phyloP scores from a whole-genome alignment of 2,888 invertebrate genomes.

The Cybosia mesomella region DNA sequence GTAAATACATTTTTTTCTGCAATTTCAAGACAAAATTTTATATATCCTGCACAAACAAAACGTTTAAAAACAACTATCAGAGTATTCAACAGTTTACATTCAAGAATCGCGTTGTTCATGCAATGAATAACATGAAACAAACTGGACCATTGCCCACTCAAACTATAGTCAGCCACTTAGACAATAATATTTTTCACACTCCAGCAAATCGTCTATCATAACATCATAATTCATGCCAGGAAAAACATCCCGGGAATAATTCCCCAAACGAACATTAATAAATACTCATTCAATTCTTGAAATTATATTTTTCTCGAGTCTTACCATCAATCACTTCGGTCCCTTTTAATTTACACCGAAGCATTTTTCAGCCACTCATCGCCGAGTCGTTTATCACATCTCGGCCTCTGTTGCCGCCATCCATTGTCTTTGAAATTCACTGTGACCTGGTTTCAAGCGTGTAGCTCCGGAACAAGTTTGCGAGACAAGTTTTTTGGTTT shows the following conservation, averaged over 20 bases:
- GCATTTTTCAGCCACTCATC: conserved; percentile 75
- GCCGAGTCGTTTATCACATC: conserved; percentile 75
- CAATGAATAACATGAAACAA: neutral
- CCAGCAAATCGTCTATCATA: conserved; percentile 30
- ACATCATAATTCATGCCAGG: conserved; percentile 42
- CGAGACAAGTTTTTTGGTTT: conserved; percentile 50
- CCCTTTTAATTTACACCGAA: conserved; percentile 74
- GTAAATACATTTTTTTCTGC: too few species aligned
- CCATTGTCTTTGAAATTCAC: conserved; percentile 72
- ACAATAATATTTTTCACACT: conserved; percentile 14
- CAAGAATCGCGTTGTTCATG: neutral
- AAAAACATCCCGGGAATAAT: conserved; percentile 41
- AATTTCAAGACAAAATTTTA: too few species aligned
- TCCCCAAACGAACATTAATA: conserved; percentile 46
- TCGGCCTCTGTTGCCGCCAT: conserved; percentile 57
- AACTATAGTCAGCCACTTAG: conserved; percentile 10
- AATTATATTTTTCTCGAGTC: conserved; percentile 60
- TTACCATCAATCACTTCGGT: conserved; percentile 69
- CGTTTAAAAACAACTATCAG: neutral
- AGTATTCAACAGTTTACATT: neutral
- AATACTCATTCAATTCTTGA: conserved; percentile 56
- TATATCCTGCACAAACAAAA: too few species aligned
- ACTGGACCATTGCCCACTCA: conserved; percentile 1
- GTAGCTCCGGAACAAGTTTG: conserved; percentile 42
- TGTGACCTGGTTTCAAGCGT: conserved; percentile 63